These are phyloP conservation scores for Cavia porcellus DNA, from an alignment of 2,113 vertebrate species.

Conservation along the genomic window DNA sequence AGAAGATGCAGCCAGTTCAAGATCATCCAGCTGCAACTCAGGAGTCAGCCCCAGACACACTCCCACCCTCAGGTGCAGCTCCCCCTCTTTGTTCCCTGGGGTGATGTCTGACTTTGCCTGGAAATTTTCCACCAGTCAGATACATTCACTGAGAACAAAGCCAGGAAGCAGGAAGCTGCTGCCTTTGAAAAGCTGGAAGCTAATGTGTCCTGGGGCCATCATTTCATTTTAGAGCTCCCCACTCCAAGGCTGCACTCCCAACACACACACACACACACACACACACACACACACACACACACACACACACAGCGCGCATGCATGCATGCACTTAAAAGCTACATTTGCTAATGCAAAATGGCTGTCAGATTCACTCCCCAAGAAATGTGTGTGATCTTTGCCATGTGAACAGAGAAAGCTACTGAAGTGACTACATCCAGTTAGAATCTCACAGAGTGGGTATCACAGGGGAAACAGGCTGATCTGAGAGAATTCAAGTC, in stretches of 20 bases:
- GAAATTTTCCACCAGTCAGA: constrained; percentile 29
- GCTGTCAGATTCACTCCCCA: constrained; percentile 10
- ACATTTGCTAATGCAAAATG: not conserved
- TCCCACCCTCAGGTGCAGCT: not conserved
- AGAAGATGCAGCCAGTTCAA: accelerated
- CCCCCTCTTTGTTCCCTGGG: not conserved
- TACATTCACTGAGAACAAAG: not conserved
- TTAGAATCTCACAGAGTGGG: not conserved
- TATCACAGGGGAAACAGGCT: not conserved
- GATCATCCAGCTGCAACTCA: not conserved
- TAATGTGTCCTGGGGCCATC: not conserved
- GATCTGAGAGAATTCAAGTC: not conserved
- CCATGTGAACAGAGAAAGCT: not conserved
- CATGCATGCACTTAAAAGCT: not conserved
- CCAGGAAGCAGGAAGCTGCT: not conserved
- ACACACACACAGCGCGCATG: not conserved
- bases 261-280: not conserved
- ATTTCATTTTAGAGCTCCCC: not conserved
- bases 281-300: not conserved
- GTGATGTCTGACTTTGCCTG: not conserved
- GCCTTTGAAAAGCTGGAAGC: constrained; percentile 5
- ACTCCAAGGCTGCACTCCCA: too few relatives aligned
- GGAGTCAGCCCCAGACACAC: not conserved
- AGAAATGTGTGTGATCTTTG: not conserved
- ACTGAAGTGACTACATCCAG: not conserved